phyloP scores from a whole-genome alignment of 1,140 invertebrate species.

The Diplogasteroides magnus region DNA sequence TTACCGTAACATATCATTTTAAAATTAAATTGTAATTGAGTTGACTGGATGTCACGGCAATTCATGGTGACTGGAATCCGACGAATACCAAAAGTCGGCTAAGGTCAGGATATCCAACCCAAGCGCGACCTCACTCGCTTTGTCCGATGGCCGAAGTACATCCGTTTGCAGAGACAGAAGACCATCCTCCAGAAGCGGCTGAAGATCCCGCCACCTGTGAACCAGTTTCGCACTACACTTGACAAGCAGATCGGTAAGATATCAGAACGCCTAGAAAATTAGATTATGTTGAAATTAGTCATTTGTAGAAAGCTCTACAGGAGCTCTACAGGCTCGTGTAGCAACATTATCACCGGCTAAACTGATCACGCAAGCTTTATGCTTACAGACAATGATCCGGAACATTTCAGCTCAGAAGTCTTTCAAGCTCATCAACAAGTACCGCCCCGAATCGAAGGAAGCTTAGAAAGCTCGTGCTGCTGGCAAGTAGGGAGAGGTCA shows the following conservation, averaged over 20 bases:
- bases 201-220: slow-evolving; percentile 98
- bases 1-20: too few species aligned
- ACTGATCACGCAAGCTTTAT: too few species aligned
- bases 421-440: slow-evolving; percentile 93
- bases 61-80: too few species aligned
- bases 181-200: slow-evolving; percentile 87
- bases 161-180: slow-evolving; percentile 91
- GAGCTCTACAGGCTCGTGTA: too few species aligned
- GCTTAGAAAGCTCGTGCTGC: slow-evolving; percentile 82
- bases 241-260: slow-evolving; percentile 83
- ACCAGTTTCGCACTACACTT: slow-evolving; percentile 86
- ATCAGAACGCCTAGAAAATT: not conserved
- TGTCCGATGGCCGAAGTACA: slow-evolving; percentile 98
- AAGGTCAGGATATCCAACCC: slow-evolving; percentile 96
- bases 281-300: not conserved
- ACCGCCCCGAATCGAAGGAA: slow-evolving; percentile 82
- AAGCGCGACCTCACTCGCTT: slow-evolving; percentile 92
- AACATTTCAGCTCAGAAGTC: slow-evolving; percentile 76
- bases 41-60: too few species aligned
- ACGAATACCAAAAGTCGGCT: too few species aligned
- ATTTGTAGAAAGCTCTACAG: not conserved
- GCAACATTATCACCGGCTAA: too few species aligned
- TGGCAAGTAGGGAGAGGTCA: slow-evolving; percentile 71
- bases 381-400: too few species aligned
- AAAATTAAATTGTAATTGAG: too few species aligned